Evolutionary conservation across 2,888 invertebrate genomes (phyloP).

Genomic region (Eristalinus sepulchralis): DNA sequence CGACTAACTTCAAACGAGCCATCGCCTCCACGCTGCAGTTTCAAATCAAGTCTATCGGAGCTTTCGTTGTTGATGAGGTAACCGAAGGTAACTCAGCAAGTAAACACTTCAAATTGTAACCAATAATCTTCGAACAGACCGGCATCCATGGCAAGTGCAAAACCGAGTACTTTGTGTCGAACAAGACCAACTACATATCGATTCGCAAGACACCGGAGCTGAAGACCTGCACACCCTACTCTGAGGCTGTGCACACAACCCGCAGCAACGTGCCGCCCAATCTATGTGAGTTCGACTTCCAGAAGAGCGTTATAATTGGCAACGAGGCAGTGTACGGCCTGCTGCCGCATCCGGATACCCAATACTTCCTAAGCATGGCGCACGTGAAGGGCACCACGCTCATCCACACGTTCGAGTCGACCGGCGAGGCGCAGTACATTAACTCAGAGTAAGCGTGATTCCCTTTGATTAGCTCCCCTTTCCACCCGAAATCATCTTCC

Average conservation of each 20-base stretch:
- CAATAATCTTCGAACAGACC: slow-evolving; percentile 79
- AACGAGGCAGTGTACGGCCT: slow-evolving; percentile 80
- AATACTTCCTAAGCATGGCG: slow-evolving; percentile 79
- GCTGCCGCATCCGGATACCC: slow-evolving; percentile 78
- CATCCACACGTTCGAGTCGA: slow-evolving; percentile 80
- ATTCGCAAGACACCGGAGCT: slow-evolving; percentile 80
- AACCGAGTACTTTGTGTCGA: slow-evolving; percentile 81
- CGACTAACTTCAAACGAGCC: slow-evolving; percentile 86
- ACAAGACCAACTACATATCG: slow-evolving; percentile 79
- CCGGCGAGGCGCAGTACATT: slow-evolving; percentile 80
- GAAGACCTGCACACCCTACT: slow-evolving; percentile 78
- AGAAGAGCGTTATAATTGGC: slow-evolving; percentile 80
- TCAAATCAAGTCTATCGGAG: slow-evolving; percentile 81
- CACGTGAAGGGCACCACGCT: slow-evolving; percentile 80
- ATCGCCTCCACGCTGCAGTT: slow-evolving; percentile 85
- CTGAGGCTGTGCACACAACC: slow-evolving; percentile 79
- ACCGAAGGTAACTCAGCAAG: slow-evolving; percentile 60
- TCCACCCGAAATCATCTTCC: neutral
- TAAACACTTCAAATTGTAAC: slow-evolving; percentile 68
- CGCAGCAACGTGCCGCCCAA: slow-evolving; percentile 80
- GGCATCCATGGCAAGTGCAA: slow-evolving; percentile 83
- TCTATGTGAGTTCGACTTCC: slow-evolving; percentile 80
- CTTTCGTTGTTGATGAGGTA: slow-evolving; percentile 81
- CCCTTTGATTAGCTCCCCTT: slow-evolving; percentile 31
- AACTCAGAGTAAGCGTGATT: slow-evolving; percentile 78